Evolutionary conservation across 2,113 vertebrate genomes (phyloP).

Genomic region (Hyperoodon ampullatus): DNA sequence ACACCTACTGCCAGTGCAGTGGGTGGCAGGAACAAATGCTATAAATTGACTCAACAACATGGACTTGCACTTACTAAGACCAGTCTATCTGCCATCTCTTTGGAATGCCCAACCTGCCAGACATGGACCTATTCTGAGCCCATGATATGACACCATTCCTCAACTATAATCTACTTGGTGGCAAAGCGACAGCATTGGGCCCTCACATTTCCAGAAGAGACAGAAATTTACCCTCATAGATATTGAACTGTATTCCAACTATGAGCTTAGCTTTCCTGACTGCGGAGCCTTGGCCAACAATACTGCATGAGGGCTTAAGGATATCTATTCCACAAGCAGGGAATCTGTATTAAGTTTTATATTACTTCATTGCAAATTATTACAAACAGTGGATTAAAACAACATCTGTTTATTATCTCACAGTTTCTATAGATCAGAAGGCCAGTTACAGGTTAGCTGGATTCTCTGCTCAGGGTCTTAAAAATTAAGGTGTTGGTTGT

Average conservation of each 20-base stretch:
- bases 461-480: neutral
- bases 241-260: neutral
- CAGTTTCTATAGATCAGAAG: neutral
- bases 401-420: neutral
- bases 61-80: neutral
- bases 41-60: neutral
- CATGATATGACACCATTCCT: neutral
- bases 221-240: neutral
- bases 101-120: neutral
- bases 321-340: neutral
- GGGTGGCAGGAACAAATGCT: neutral
- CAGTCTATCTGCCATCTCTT: neutral
- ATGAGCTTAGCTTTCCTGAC: neutral
- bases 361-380: neutral
- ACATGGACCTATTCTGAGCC: neutral
- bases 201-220: neutral
- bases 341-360: neutral
- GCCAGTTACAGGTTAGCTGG: neutral
- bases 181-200: neutral
- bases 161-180: neutral
- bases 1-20: neutral
- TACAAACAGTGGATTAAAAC: neutral
- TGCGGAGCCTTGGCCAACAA: neutral
- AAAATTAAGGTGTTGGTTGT: neutral
- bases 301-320: neutral